Evolutionary conservation across 2,797 vertebrate genomes (phyloP).

Genomic region (Eidolon dupreanum): DNA sequence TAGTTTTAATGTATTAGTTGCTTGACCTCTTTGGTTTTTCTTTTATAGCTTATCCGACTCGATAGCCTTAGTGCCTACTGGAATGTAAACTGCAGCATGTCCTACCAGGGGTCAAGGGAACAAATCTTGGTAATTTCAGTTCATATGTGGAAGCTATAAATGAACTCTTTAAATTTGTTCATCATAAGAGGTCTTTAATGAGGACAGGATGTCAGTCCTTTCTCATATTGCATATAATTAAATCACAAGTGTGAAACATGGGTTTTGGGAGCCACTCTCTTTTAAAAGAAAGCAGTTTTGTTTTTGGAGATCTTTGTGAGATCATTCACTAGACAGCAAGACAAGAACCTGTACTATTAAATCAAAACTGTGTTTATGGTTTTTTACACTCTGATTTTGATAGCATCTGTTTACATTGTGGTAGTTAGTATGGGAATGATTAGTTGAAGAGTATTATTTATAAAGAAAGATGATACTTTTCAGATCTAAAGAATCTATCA

Average conservation of each 20-base stretch:
- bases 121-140: conserved; percentile 91
- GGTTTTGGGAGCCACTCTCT: not conserved
- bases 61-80: conserved; percentile 95
- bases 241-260: not conserved
- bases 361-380: not conserved
- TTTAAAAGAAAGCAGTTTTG: not conserved
- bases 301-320: conserved; percentile 28
- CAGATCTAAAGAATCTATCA: not conserved
- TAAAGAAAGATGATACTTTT: not conserved
- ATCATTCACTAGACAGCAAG: not conserved
- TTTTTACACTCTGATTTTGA: not conserved
- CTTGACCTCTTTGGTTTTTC: conserved; percentile 62
- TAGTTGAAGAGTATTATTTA: not conserved
- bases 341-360: not conserved
- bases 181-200: not conserved
- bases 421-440: not conserved
- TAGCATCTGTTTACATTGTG: not conserved
- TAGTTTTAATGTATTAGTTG: not conserved
- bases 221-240: not conserved
- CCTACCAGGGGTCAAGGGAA: conserved; percentile 89
- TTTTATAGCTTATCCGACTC: conserved; percentile 90
- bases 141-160: not conserved
- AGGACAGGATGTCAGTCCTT: not conserved
- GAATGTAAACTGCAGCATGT: conserved; percentile 92
- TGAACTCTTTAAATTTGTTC: not conserved